Percentiles rank a stretch among this genome's conserved stretches.
These are phyloP conservation scores for Strix occidentalis DNA, from an alignment of 2,797 vertebrate species.

Conservation along the genomic window DNA sequence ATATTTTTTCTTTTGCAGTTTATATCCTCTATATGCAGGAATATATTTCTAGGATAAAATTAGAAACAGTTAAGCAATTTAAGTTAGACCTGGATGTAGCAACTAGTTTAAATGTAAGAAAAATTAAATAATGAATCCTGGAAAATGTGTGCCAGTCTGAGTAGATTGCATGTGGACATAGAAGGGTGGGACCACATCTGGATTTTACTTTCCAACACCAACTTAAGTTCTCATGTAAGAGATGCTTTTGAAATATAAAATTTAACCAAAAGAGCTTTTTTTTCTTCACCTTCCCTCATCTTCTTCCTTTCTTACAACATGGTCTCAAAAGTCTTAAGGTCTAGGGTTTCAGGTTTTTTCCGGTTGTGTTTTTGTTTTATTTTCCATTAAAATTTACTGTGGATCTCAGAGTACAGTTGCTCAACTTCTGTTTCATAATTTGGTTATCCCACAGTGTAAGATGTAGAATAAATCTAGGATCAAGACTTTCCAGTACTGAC, in stretches of 20 bases:
- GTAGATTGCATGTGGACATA: neutral
- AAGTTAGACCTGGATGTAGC: neutral
- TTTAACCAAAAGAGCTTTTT: accelerated
- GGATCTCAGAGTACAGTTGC: neutral
- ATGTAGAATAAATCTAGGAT: neutral
- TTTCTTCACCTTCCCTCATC: neutral
- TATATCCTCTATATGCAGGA: neutral
- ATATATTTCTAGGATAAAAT: neutral
- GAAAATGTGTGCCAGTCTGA: neutral
- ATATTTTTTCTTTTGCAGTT: neutral
- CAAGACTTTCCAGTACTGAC: neutral
- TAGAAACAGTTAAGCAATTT: neutral
- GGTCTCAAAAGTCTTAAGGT: neutral
- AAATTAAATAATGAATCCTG: neutral
- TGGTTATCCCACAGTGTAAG: neutral
- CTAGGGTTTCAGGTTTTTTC: neutral
- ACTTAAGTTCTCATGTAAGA: neutral
- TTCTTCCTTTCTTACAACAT: neutral
- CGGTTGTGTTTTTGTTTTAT: neutral
- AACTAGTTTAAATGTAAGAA: neutral
- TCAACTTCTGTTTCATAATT: neutral
- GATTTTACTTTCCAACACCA: neutral
- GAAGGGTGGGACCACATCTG: neutral
- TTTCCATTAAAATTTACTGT: neutral
- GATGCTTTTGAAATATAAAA: neutral